phyloP scores from a whole-genome alignment of 2,113 vertebrate genomes.

The Emydocephalus ijimae region DNA sequence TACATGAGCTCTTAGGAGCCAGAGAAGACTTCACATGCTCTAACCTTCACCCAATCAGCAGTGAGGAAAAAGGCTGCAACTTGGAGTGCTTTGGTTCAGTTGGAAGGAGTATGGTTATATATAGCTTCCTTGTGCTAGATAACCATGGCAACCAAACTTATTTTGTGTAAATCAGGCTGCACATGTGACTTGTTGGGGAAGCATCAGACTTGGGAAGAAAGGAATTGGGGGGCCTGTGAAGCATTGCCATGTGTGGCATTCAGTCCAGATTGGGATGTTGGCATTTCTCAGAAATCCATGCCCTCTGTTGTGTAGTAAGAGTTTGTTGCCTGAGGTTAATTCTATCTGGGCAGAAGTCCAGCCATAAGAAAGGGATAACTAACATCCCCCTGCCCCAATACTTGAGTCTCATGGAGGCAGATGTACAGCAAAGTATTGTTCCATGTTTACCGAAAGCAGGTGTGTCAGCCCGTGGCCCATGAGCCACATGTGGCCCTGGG shows the following conservation, averaged over 20 bases:
- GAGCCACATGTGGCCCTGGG: too few relatives aligned
- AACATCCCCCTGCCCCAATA: background rate
- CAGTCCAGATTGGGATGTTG: too few relatives aligned
- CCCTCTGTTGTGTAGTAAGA: background rate
- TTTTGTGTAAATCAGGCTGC: slow-evolving; percentile 50
- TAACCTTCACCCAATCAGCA: fast-evolving
- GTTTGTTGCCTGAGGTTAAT: background rate
- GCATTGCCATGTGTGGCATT: background rate
- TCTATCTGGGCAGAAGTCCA: background rate
- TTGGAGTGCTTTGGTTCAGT: background rate
- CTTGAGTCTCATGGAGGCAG: background rate
- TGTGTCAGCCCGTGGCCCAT: background rate
- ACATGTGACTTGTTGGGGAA: slow-evolving; percentile 48
- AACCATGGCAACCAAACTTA: slow-evolving; percentile 55
- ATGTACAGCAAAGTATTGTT: background rate
- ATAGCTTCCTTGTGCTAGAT: slow-evolving; percentile 42
- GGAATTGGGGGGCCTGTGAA: slow-evolving; percentile 6
- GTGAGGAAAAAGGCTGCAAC: background rate
- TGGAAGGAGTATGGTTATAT: slow-evolving; percentile 8
- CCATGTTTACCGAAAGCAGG: background rate
- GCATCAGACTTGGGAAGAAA: slow-evolving; percentile 34
- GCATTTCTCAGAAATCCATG: too few relatives aligned
- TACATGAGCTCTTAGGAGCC: background rate
- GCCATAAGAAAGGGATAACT: too few relatives aligned
- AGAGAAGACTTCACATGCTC: background rate